These are phyloP conservation scores for Megalops atlanticus DNA, from an alignment of 2,113 vertebrate species.

Conservation along the genomic window DNA sequence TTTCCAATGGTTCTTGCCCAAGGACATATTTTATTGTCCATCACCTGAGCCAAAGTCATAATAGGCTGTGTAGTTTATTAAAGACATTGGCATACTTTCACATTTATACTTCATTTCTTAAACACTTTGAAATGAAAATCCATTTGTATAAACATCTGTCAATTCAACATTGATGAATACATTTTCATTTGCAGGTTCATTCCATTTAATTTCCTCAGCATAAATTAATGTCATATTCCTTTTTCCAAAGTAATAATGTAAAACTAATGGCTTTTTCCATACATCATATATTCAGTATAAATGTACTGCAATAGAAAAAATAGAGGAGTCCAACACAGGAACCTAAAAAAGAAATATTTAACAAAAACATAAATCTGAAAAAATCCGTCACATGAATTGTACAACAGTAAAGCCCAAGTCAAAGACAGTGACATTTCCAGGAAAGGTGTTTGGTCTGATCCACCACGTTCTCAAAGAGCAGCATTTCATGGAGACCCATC, in stretches of 20 bases:
- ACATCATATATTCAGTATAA: no score
- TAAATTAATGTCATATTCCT: not conserved
- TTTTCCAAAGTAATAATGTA: not conserved
- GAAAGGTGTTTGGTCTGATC: conserved; percentile 15
- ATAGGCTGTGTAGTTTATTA: conserved; percentile 2
- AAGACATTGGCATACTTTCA: not conserved
- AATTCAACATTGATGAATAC: not conserved
- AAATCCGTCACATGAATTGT: no score
- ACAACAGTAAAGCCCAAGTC: no score
- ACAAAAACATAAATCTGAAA: no score
- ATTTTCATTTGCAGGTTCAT: not conserved
- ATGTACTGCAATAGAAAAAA: no score
- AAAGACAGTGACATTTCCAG: not conserved
- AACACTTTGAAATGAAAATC: not conserved
- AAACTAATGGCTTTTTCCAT: no score
- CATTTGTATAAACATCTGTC: not conserved
- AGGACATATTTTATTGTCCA: not conserved
- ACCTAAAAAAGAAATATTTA: no score
- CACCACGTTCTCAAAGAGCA: not conserved
- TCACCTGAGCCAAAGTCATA: conserved; percentile 2
- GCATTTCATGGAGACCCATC: not conserved
- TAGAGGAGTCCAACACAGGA: no score
- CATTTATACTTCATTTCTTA: not conserved
- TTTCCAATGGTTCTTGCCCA: no score
- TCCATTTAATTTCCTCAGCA: not conserved